Percentiles rank a stretch among this genome's conserved stretches.
Evolutionary conservation across 2,113 vertebrate species (phyloP).

Genomic region (Hucho hucho): DNA sequence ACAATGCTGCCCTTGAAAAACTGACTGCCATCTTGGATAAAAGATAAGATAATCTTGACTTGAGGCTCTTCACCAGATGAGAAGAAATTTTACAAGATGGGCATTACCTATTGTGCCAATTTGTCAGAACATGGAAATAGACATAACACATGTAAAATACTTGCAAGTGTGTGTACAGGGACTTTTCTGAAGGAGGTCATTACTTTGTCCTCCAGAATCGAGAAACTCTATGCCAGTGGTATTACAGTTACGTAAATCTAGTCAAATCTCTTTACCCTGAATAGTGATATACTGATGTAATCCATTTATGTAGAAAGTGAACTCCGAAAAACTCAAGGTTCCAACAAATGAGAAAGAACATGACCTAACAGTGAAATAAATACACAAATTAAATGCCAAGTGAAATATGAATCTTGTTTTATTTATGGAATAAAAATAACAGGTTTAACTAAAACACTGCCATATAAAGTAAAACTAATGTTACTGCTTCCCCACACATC

Average conservation of each 20-base stretch:
- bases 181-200: background rate
- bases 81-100: background rate
- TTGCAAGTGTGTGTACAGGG: background rate
- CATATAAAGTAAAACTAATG: conserved; percentile 31
- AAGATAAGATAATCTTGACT: background rate
- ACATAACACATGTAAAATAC: background rate
- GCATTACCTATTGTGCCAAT: background rate
- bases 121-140: background rate
- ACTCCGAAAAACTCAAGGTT: background rate
- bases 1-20: background rate
- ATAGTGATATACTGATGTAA: background rate
- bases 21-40: background rate
- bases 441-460: conserved; percentile 40
- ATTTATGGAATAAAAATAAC: conserved; percentile 43
- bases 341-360: conserved; percentile 4
- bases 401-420: conserved; percentile 40
- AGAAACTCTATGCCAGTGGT: background rate
- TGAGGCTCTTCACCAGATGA: background rate
- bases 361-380: conserved; percentile 11
- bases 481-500: background rate
- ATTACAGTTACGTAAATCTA: background rate
- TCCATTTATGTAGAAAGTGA: background rate
- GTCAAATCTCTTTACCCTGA: background rate
- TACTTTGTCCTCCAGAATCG: background rate
- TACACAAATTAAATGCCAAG: conserved; percentile 3